Evolutionary conservation across 2,113 vertebrate species (phyloP), one percentile per base, ranked within the genome.

Genomic region (Ranitomeya imitator): DNA sequence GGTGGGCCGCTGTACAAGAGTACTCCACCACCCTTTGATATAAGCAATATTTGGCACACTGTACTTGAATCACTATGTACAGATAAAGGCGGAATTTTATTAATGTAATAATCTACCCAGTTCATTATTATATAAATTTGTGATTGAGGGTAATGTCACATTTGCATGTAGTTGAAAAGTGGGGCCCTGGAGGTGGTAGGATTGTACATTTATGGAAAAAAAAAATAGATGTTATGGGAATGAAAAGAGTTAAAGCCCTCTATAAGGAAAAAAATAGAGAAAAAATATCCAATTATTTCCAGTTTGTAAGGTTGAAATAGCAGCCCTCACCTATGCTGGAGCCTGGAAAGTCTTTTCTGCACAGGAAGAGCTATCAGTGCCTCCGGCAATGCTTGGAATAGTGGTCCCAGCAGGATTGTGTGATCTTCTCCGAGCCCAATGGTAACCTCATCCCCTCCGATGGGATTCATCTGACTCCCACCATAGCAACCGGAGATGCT

Each of bases 401-500:
- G 60, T 79, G 51, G 59, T 86, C 85, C 71, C 85, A 67, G 85
- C 23, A 59, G 85, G 9, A 59, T 77, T 79, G 13, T 61, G 15
- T 82, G 37, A 65, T 54, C 65, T 76, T 81, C 81, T 82, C 79
- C 26, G 11, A 55, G 54, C 79, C 21, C 57, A 63, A 26, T 80
- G 80, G 79, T 82, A 88, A 77, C 87, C 80, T 76, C 63, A 76
- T 57, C n/a, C 71, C 78, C 59, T 78, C 87, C 18, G 10, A 78
- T 18, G 87, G 87, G 87, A 88, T 31, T 88, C 79, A 67, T 60
- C 73, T 57, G 54, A 26, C 21, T 88, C 73, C 80, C 69, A 83
- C 87, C 87, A 86, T 91, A 54, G 85, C 90, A 90, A 89, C 90
- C 7, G 51, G 86, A 26, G 86, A 61, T 52, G 74, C 60, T 65